Conservation (phyloP, 92 coral and sea anemone genomes). For the Blastomussa wellsi region DNA sequence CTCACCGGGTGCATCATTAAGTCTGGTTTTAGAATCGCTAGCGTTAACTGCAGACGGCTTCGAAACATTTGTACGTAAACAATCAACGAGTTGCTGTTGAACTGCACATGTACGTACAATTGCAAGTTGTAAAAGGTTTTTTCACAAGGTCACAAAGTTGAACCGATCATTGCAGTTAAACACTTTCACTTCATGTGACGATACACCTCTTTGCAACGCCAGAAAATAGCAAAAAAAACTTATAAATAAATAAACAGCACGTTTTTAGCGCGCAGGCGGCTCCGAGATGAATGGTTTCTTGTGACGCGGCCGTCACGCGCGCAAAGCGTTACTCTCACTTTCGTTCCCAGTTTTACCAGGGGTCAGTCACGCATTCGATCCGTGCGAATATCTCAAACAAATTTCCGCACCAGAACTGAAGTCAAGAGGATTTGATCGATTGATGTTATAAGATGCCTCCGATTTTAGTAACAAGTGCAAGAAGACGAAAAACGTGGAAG, state of each 20-base stretch:
- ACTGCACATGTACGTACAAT: not conserved
- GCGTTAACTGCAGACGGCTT: constrained; percentile 71
- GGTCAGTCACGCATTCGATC: not conserved
- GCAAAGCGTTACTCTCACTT: not conserved
- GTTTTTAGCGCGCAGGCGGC: not conserved
- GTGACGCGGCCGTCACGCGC: not conserved
- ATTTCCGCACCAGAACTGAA: not conserved
- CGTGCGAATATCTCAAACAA: no score
- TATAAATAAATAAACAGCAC: not conserved
- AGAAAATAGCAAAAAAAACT: not conserved
- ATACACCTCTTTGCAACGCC: not conserved
- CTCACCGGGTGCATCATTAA: constrained; percentile 76
- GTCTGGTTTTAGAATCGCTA: constrained; percentile 93
- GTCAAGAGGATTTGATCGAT: not conserved
- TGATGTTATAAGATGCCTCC: constrained; percentile 60
- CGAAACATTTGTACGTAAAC: constrained; percentile 13
- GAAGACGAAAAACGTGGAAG: constrained; percentile 55
- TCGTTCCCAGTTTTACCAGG: constrained; percentile 13
- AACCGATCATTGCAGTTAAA: not conserved
- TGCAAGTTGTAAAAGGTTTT: not conserved
- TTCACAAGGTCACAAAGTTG: not conserved
- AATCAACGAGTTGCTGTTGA: not conserved
- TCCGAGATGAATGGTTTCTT: not conserved
- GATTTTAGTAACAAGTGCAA: constrained; percentile 42
- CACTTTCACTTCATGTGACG: not conserved